A percentile compares a stretch with the other conserved stretches of the same genome.
Conservation (phyloP, 2,888 invertebrate genomes). For the Pycnomerus fuliginosus region DNA sequence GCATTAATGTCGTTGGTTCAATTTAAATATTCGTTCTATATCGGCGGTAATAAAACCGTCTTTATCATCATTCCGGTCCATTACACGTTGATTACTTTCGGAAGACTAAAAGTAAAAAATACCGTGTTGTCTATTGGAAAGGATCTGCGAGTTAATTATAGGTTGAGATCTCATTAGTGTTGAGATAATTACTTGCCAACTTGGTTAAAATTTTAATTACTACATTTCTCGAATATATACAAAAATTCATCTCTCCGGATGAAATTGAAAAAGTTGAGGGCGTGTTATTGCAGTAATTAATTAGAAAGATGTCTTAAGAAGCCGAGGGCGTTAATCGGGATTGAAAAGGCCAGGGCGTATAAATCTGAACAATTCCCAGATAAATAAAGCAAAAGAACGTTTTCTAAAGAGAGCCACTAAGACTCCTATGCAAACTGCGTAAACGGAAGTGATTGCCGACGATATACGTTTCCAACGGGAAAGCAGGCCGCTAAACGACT, state of each 20-base stretch:
- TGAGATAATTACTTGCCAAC: conserved; percentile 36
- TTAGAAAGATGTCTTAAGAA: conserved; percentile 36
- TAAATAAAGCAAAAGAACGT: conserved; percentile 23
- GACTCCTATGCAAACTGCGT: conserved; percentile 41
- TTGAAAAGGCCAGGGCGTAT: conserved; percentile 36
- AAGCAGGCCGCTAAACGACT: conserved; percentile 45
- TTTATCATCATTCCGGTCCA: conserved; percentile 46
- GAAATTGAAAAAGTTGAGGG: conserved; percentile 24
- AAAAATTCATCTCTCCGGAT: conserved; percentile 27
- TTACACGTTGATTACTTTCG: conserved; percentile 44
- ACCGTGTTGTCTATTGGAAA: conserved; percentile 31
- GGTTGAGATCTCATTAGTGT: conserved; percentile 35
- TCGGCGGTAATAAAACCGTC: conserved; percentile 44
- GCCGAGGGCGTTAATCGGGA: conserved; percentile 39
- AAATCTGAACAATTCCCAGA: conserved; percentile 27
- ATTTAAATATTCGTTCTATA: conserved; percentile 23
- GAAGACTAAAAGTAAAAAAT: conserved; percentile 39
- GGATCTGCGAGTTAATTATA: conserved; percentile 42
- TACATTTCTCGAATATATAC: conserved; percentile 36
- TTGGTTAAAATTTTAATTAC: conserved; percentile 37
- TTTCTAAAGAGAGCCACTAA: conserved; percentile 25
- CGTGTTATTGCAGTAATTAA: conserved; percentile 32
- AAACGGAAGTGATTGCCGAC: conserved; percentile 44
- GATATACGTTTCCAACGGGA: conserved; percentile 42
- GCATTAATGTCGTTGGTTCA: conserved; percentile 25